phyloP scores from a whole-genome alignment of 1,140 invertebrate species.

The Drosophila teissieri region DNA sequence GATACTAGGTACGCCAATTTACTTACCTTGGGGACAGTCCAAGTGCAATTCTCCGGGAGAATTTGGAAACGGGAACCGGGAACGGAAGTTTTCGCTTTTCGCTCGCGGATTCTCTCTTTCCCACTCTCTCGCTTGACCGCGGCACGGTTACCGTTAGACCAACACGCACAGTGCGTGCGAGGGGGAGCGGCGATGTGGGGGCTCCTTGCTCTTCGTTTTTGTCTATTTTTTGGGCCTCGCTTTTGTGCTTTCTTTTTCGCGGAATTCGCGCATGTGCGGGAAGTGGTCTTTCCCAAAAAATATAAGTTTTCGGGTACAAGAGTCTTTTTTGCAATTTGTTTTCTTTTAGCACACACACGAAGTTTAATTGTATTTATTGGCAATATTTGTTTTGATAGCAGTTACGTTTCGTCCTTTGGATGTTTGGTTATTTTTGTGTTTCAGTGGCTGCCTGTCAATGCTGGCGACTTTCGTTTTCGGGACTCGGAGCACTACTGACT shows the following conservation, averaged over 20 bases:
- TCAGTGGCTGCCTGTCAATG: constrained; percentile 32
- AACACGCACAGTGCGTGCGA: constrained; percentile 66
- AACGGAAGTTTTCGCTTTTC: neutral
- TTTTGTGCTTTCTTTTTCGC: constrained; percentile 59
- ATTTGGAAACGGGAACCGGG: constrained; percentile 40
- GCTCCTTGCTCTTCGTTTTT: constrained; percentile 71
- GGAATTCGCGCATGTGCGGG: constrained; percentile 76
- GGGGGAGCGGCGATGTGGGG: constrained; percentile 49
- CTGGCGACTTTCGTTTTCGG: constrained; percentile 67
- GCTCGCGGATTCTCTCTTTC: constrained; percentile 20
- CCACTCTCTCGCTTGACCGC: constrained; percentile 68
- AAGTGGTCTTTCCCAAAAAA: constrained; percentile 36
- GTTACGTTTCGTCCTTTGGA: constrained; percentile 47
- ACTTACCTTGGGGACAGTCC: constrained; percentile 55
- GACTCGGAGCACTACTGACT: constrained; percentile 81
- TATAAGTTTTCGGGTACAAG: constrained; percentile 14
- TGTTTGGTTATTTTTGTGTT: constrained; percentile 10
- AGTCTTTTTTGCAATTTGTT: constrained; percentile 5
- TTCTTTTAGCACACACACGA: constrained; percentile 41
- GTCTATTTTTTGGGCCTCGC: constrained; percentile 70
- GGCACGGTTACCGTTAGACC: constrained; percentile 76
- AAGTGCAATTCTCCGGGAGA: constrained; percentile 33
- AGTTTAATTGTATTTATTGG: constrained; percentile 21
- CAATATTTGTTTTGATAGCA: constrained; percentile 46
- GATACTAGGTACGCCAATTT: constrained; percentile 35